Percentiles rank a stretch among this genome's conserved stretches.
Evolutionary conservation across 2,113 vertebrate genomes (phyloP).

Genomic region (Probosciger aterrimus): DNA sequence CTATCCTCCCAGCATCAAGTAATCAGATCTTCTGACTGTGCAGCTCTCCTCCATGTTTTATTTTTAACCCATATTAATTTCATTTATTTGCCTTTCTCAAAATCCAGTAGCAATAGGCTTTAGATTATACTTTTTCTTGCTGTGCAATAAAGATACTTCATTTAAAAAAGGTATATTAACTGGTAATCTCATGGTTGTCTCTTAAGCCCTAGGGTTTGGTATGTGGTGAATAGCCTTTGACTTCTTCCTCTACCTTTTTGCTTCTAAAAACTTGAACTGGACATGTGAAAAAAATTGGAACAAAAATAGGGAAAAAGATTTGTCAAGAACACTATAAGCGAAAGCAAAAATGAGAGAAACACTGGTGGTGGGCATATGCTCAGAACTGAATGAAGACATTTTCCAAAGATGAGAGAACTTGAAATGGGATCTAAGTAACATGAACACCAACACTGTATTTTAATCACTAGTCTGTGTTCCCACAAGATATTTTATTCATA

Average conservation of each 20-base stretch:
- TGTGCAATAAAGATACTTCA: neutral
- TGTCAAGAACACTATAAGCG: neutral
- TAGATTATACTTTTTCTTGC: neutral
- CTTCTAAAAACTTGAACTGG: neutral
- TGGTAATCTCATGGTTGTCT: neutral
- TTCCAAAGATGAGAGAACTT: neutral
- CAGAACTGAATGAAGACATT: neutral
- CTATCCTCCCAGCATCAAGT: neutral
- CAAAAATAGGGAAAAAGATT: neutral
- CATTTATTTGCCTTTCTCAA: neutral
- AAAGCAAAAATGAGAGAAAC: neutral
- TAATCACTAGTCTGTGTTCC: neutral
- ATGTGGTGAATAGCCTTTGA: neutral
- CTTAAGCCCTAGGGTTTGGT: neutral
- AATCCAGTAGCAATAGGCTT: neutral
- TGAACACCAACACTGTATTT: neutral
- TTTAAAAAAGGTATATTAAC: neutral
- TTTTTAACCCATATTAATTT: neutral
- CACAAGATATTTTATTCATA: neutral
- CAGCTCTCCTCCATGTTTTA: neutral
- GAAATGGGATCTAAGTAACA: neutral
- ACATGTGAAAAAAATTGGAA: neutral
- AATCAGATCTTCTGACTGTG: neutral
- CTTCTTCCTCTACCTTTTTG: neutral
- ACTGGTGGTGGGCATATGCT: neutral